Evolutionary conservation across 1,140 invertebrate species (phyloP), one percentile per base, ranked within the genome.

Genomic region (Onthophagus taurus): DNA sequence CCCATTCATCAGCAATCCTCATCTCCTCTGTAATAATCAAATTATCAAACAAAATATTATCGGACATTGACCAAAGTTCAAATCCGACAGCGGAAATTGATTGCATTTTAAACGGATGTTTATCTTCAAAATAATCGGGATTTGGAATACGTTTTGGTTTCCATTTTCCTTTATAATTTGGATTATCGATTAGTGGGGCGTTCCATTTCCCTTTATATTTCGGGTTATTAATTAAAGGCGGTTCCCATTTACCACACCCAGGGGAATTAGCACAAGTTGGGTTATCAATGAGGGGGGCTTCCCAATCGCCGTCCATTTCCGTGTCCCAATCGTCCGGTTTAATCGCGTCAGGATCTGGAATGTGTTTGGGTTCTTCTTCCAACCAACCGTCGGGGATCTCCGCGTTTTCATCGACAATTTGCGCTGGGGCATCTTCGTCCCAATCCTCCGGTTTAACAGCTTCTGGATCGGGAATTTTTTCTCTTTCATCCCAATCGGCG

Each of bases 301-400:
- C 96, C 94, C 95, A 99, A 65, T 90, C 85, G 1, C 96, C 96
- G 71, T 99, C 96, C 82, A 98, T 98, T 51, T 96, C 91, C 34
- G 85, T 78, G 69, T 99, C 95, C 95, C 95, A 98, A 65, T 98
- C 94, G 1, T 77, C 76, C 0, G 94, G 95, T 69, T 92, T 94
- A 21, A 76, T 67, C 6, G 92, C 86, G 31, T 81, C 77, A 0
- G 89, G 81, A 70, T 97, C 93, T 49, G 90, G 79, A 46, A 97
- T 84, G 63, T 85, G 83, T 31, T 81, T 75, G 1, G 85, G 79
- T 66, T 97, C 95, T 58, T 96, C 80, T 50, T 97, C 93, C 7
- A 97, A 72, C 96, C 96, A 99, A 42, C 86, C 90, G 19, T 79
- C 78, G 3, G 96, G 96, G 67, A 89, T 94, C 1, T 74, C 65